Evolutionary conservation across 2,113 vertebrate genomes (phyloP), one percentile per base, ranked within the genome.

Genomic region (Chionis minor): DNA sequence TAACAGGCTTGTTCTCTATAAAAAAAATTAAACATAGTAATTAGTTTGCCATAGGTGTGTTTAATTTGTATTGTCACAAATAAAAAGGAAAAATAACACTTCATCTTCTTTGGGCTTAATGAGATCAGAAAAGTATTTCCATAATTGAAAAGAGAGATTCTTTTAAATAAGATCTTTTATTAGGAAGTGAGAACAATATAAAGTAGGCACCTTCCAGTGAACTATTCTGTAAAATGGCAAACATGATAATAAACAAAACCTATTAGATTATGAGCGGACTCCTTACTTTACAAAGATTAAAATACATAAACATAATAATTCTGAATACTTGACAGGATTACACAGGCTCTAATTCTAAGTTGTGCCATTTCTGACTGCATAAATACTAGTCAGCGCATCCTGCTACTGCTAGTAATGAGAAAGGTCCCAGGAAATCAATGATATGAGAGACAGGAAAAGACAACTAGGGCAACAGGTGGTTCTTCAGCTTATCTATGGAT

Each of bases 11-110:
- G 54, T 45, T 84, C 56, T 65, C 32, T 58, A 28, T 30, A 69
- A 56, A 63, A 59, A 44, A 74, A 59, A 38, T 38, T 5, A 86
- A 86, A 67, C 61, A 81, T 26, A 81, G 51, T 71, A 86, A 96
- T 95, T 96, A 79, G 18, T 81, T 95, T 44, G 22, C 81, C 75
- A 81, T 77, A 86, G 85, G 89, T 94, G 33, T 90, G 63, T 92
- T 94, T 92, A 93, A 96, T 91, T 85, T 96, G 51, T 78, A 75
- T 82, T 94, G 88, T 95, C 83, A 95, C 70, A 96, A 96, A 91
- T 74, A 89, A 95, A 88, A 90, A 91, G 47, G 12, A 85, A 90
- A 87, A 73, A 90, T 78, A 93, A 54, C 88, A 92, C 75, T 96
- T 95, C 58, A 81, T 42, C 26, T 80, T 90, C 95, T 82, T 72